A percentile compares a stretch with the other conserved stretches of the same genome.
These are phyloP conservation scores for Gnathonemus longibarbis DNA, from an alignment of 2,113 vertebrate species.

Conservation along the genomic window DNA sequence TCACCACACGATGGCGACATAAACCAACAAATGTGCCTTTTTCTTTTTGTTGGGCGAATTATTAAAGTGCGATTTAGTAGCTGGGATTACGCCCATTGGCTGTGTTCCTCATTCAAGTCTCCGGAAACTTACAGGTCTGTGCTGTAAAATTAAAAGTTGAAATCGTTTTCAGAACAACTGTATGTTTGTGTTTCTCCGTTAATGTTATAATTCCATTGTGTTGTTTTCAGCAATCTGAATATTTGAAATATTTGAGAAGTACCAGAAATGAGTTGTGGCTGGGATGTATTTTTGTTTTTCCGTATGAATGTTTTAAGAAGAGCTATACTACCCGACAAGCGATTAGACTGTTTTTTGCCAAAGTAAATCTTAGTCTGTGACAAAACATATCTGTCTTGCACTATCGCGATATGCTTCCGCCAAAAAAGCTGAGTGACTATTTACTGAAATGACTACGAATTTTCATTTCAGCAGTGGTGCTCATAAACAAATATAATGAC, in stretches of 20 bases:
- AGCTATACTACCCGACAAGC: background rate
- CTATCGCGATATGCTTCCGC: background rate
- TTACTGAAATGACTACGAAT: background rate
- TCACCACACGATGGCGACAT: constrained; percentile 42
- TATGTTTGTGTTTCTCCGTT: background rate
- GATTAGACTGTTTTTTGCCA: background rate
- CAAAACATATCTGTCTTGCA: background rate
- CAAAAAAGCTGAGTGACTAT: background rate
- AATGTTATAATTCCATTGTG: background rate
- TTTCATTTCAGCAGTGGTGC: background rate
- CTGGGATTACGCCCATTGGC: background rate
- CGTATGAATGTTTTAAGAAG: background rate
- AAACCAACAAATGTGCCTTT: background rate
- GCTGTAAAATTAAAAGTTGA: background rate
- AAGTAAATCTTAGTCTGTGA: background rate
- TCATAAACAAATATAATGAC: background rate
- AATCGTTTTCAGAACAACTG: background rate
- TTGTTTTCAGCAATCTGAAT: background rate
- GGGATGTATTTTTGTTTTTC: background rate
- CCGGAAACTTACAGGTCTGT: constrained; percentile 43
- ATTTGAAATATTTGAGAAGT: background rate
- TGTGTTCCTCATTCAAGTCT: background rate
- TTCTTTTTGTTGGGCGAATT: background rate
- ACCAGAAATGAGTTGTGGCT: background rate
- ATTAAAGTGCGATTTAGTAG: background rate